Conservation (phyloP, 2,888 invertebrate genomes). For the Oscheius sp. region DNA sequence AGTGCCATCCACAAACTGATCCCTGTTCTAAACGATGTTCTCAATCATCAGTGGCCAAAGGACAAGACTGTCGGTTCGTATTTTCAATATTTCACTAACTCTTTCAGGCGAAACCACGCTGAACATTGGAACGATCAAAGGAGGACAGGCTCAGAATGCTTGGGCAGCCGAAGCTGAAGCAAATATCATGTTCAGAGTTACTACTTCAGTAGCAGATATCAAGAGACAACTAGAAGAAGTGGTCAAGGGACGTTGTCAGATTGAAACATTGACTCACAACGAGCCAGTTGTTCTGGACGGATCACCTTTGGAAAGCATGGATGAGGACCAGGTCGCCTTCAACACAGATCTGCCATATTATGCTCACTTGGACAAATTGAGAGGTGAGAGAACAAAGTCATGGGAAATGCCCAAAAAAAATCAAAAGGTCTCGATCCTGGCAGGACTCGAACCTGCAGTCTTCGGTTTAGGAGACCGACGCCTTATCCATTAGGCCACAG, state of each 20-base stretch:
- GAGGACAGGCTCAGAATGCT: conserved; percentile 70
- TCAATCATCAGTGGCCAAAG: conserved; percentile 61
- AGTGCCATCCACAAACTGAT: conserved; percentile 68
- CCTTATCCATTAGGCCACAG: conserved; percentile 13
- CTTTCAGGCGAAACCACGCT: conserved; percentile 65
- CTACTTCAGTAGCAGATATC: conserved; percentile 52
- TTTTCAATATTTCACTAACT: neutral
- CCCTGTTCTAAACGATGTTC: conserved; percentile 61
- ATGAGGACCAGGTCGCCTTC: conserved; percentile 55
- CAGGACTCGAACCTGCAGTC: conserved; percentile 32
- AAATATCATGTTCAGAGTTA: conserved; percentile 58
- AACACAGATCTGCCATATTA: conserved; percentile 70
- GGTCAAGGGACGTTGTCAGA: conserved; percentile 50
- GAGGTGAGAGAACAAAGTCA: conserved; percentile 42
- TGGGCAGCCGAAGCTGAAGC: conserved; percentile 66
- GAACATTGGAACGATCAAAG: conserved; percentile 67
- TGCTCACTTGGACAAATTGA: conserved; percentile 53
- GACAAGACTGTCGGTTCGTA: conserved; percentile 49
- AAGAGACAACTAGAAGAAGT: conserved; percentile 35
- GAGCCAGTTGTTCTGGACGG: conserved; percentile 52
- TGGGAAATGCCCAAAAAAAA: neutral
- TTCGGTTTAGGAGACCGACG: conserved; percentile 21
- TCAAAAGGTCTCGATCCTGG: conserved; percentile 5
- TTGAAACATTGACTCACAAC: conserved; percentile 47
- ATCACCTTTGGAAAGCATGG: conserved; percentile 44